Conservation (phyloP, 1,140 invertebrate species). For the Dufourea novaeangliae region DNA sequence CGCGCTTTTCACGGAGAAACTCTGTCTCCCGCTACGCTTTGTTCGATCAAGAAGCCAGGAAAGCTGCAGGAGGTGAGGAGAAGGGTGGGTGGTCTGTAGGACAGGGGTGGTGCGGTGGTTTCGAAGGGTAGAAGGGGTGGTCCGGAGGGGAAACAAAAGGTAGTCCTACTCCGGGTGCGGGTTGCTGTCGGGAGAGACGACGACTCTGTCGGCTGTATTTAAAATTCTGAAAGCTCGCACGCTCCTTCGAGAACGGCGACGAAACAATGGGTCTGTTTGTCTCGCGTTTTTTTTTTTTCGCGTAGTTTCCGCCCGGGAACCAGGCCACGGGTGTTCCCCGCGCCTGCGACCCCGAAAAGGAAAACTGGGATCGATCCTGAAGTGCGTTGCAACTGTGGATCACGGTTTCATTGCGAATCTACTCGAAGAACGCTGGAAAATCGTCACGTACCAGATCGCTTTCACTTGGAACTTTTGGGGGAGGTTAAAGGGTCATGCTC, state of each 20-base stretch:
- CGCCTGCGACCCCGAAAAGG: not conserved
- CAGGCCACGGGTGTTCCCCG: not conserved
- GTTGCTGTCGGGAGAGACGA: constrained; percentile 12
- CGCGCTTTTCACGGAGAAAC: constrained; percentile 37
- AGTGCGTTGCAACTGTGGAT: no score
- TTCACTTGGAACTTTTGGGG: no score
- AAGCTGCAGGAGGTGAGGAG: not conserved
- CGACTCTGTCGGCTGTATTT: constrained; percentile 1
- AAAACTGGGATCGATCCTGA: constrained; percentile 11
- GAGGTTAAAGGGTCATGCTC: no score
- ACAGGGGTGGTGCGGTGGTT: no score
- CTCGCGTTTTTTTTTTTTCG: not conserved
- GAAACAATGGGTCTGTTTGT: constrained; percentile 34
- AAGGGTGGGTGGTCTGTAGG: no score
- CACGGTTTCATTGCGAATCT: no score
- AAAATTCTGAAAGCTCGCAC: constrained; percentile 28
- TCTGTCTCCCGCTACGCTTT: constrained; percentile 26
- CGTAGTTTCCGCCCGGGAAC: not conserved
- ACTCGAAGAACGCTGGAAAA: no score
- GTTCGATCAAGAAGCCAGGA: constrained; percentile 30
- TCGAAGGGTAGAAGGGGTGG: no score
- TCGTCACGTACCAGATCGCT: no score
- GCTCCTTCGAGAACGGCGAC: constrained; percentile 32
- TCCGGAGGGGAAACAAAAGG: constrained; percentile 17
- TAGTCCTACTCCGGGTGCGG: not conserved